Evolutionary conservation across 2,113 vertebrate genomes (phyloP), one percentile per base, ranked within the genome.

Genomic region (Capra hircus): DNA sequence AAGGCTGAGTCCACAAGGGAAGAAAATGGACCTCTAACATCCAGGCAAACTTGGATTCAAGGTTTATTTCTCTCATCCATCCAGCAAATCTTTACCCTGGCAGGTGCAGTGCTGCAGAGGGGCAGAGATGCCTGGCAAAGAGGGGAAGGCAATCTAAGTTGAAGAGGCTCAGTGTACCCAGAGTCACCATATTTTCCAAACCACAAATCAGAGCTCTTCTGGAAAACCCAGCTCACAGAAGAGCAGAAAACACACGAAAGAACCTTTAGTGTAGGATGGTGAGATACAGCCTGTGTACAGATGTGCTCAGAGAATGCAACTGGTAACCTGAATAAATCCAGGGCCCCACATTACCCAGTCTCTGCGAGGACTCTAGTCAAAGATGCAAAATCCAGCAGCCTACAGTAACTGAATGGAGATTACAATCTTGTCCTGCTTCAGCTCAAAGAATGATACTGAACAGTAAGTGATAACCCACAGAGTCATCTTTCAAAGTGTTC

Each of bases 211-310:
- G 82, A 74, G 53, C 64, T 84, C n/a, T 90, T 95, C 94, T 97
- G 95, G 80, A 95, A 97, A 97, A 96, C 88, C 64, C 59, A 96
- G 85, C 71, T 84, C 97, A 94, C 7, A 71, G 48, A 82, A 81
- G 6, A 92, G 87, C 40, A 90, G 78, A 81, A 92, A 92, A 97
- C 45, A 83, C 9, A 92, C 6, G n/a, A 55, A 95, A 94, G 64
- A 87, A 80, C 60, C 87, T 45, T 86, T 17, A 50, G 33, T 40
- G 2, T 19, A 90, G 55, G 78, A 28, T 28, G 71, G 53, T 57
- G 48, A 81, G 53, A 80, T 60, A 40, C 13, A 84, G 92, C 21
- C 74, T 90, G 81, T 50, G 19, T 48, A 74, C 27, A 85, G n/a
- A 92, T 19, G 21, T 57, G 36, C 89, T 27, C 1, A 5, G 78